phyloP scores from a whole-genome alignment of 2,113 vertebrate genomes.

The Oceanodroma tethys region DNA sequence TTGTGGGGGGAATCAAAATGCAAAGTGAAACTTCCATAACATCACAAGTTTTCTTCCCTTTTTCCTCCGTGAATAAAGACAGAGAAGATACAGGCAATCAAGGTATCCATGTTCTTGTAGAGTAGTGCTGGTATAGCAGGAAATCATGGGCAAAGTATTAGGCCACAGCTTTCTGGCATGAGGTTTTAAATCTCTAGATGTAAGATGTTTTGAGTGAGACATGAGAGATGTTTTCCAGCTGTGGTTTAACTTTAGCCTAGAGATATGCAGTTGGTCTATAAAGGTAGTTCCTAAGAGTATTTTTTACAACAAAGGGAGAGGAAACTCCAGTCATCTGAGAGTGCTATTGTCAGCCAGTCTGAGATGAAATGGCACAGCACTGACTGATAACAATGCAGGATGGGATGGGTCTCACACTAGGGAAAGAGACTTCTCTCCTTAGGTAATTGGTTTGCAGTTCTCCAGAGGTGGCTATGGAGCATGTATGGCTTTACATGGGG shows the following conservation, averaged over 20 bases:
- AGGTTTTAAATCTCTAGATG: not conserved
- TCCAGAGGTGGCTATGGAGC: not conserved
- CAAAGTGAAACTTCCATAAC: not conserved
- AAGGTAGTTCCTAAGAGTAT: not conserved
- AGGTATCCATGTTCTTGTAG: not conserved
- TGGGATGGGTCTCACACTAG: not conserved
- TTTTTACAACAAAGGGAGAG: slow-evolving; percentile 20
- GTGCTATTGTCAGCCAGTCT: not conserved
- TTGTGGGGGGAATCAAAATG: no score
- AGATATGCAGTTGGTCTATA: not conserved
- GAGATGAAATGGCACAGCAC: not conserved
- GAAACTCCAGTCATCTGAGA: not conserved
- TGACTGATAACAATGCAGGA: not conserved
- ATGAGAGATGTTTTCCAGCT: slow-evolving; percentile 42
- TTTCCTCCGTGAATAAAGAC: not conserved
- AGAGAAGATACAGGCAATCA: not conserved
- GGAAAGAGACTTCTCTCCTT: not conserved
- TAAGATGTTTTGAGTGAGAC: not conserved
- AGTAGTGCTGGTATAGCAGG: not conserved
- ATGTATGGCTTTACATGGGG: not conserved
- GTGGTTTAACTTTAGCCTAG: slow-evolving; percentile 1
- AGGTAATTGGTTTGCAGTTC: not conserved
- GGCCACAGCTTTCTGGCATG: not conserved
- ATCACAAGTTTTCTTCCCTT: not conserved
- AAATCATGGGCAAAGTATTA: not conserved